Percentiles rank a stretch among this genome's conserved stretches.
Evolutionary conservation across 2,797 vertebrate genomes (phyloP).

Genomic region (Erpetoichthys calabaricus): DNA sequence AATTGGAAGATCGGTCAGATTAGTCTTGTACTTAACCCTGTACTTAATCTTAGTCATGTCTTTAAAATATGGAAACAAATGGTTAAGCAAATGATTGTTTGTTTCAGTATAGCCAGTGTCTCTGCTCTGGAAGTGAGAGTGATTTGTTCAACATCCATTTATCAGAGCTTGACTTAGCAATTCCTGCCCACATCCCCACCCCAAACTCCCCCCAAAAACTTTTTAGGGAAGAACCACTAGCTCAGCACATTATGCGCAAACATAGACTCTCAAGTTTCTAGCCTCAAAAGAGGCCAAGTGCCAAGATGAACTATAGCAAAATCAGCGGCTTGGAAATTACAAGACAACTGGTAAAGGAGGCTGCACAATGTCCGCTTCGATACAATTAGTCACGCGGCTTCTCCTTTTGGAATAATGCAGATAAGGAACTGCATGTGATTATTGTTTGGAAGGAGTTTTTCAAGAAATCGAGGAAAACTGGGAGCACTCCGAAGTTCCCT

Average conservation of each 20-base stretch:
- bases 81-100: no score
- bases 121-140: no score
- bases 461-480: neutral
- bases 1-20: no score
- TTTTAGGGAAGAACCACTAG: slow-evolving; percentile 37
- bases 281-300: slow-evolving; percentile 45
- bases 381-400: neutral
- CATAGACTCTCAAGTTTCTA: slow-evolving; percentile 57
- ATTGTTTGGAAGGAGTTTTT: neutral
- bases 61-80: no score
- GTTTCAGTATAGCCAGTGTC: no score
- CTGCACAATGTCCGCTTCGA: slow-evolving; percentile 10
- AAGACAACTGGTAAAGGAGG: neutral
- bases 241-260: slow-evolving; percentile 55
- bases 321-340: neutral
- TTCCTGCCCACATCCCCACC: no score
- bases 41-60: no score
- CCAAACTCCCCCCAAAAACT: slow-evolving; percentile 16
- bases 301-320: slow-evolving; percentile 28
- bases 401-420: neutral
- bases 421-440: neutral
- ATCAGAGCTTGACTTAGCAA: no score
- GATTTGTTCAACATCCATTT: no score
- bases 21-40: no score
- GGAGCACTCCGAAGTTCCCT: neutral